Conservation (phyloP, 2,888 invertebrate genomes). For the Noctua janthina region DNA sequence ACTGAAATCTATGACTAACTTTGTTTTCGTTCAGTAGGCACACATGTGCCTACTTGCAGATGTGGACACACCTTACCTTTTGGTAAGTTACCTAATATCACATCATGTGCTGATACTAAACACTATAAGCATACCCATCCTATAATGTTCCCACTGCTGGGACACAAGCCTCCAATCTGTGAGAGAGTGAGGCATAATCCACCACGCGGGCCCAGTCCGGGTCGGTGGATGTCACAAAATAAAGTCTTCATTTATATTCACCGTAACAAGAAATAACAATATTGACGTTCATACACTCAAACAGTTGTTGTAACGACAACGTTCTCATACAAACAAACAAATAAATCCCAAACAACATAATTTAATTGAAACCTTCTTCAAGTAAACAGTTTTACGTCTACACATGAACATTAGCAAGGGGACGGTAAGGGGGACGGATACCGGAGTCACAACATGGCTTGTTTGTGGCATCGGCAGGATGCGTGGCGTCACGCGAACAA, state of each 20-base stretch:
- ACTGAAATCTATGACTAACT: too few relatives aligned
- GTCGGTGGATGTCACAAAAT: background rate
- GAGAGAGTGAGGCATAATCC: background rate
- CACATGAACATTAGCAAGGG: constrained; percentile 30
- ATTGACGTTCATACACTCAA: background rate
- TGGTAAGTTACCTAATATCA: background rate
- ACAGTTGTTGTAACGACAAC: background rate
- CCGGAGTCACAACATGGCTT: constrained; percentile 50
- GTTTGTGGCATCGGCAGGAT: constrained; percentile 55
- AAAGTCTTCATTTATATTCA: background rate
- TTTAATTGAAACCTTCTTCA: constrained; percentile 21
- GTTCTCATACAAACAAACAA: background rate
- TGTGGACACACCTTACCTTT: background rate
- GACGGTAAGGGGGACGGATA: constrained; percentile 26
- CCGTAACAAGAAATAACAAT: background rate
- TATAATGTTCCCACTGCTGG: background rate
- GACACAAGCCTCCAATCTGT: background rate
- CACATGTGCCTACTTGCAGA: background rate
- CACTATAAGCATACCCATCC: background rate
- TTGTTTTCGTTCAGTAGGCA: background rate
- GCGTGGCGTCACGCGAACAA: constrained; percentile 62
- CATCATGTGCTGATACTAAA: background rate
- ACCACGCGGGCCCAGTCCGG: background rate
- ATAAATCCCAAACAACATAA: constrained; percentile 17
- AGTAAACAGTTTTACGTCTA: constrained; percentile 28